Base-by-base conservation (phyloP, 2,797 vertebrate species). In the Sebastes taczanowskii region DNA sequence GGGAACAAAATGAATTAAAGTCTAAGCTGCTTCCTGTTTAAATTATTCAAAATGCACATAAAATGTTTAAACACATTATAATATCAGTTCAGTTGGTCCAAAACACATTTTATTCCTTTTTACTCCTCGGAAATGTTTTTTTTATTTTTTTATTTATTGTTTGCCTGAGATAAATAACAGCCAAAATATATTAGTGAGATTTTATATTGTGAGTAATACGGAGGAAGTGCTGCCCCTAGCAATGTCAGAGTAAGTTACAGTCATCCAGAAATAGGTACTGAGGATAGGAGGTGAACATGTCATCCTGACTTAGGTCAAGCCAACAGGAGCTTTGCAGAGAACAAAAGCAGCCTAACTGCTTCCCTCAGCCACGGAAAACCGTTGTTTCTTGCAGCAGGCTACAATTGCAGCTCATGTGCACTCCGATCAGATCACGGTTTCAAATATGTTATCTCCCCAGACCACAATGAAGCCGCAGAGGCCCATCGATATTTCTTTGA, bases 221-320 rank as follows among this genome's bases (percentile, higher is more conserved):
- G 89, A 94, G 88, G 90, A 93, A 92, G 90, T 77, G 88, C 90
- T 89, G 92, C 93, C 88, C 86, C 86, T 25, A 93, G 92, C 89
- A 87, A 90, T 93, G 95, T 95, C 95, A 94, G 85, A 89, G 88
- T 92, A 90, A 92, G 92, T 95, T 96, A 95, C 85, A 92, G 85
- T 94, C 93, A 92, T 94, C 91, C 89, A 90, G 91, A 94, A 95
- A 95, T 93, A 95, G 94, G 93, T 92, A 90, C 83, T 66, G 91
- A 88, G 88, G 84, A 93, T 89, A 82, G 84, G 91, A 94, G 94
- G 91, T 89, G 93, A 94, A 94, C 84, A 90, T 94, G 94, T 95
- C 92, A 91, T 83, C 89, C 90, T 84, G 81, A 91, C 91, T 94
- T 89, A 91, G 92, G 94, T 94, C 90, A 94, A 88, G 78, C 86